phyloP scores from a whole-genome alignment of 2,113 vertebrate genomes.

The Dunckerocampus dactyliophorus region DNA sequence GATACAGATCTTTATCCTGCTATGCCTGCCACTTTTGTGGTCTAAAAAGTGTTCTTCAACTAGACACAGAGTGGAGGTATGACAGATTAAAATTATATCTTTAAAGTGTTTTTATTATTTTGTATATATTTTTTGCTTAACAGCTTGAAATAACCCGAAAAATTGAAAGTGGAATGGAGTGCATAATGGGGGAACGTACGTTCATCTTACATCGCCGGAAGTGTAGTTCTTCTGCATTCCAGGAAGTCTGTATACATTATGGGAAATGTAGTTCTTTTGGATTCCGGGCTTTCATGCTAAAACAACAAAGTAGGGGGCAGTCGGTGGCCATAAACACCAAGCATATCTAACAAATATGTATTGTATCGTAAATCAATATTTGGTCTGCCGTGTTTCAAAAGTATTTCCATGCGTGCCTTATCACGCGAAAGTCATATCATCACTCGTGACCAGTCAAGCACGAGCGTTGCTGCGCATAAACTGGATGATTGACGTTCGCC shows the following conservation, averaged over 20 bases:
- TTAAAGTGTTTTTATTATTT: too few relatives aligned
- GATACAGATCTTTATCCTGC: too few relatives aligned
- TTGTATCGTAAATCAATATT: background rate
- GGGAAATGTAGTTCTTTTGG: background rate
- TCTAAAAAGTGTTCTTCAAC: too few relatives aligned
- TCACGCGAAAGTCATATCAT: background rate
- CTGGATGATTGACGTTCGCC: background rate
- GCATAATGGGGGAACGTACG: too few relatives aligned
- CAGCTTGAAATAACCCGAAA: too few relatives aligned
- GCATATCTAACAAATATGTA: background rate
- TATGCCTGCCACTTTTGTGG: too few relatives aligned
- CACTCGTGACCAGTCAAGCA: conserved; percentile 27
- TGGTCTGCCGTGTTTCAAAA: background rate
- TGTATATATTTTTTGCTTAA: too few relatives aligned
- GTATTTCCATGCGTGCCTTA: background rate
- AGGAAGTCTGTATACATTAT: background rate
- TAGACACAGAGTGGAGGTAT: too few relatives aligned
- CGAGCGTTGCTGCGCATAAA: background rate
- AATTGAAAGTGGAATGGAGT: too few relatives aligned
- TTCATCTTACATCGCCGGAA: too few relatives aligned
- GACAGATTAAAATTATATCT: too few relatives aligned
- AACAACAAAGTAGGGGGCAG: background rate
- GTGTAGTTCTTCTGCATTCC: too few relatives aligned
- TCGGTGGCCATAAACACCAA: background rate
- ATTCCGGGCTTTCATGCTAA: background rate